Evolutionary conservation across 2,888 invertebrate genomes (phyloP), one percentile per base, ranked within the genome.

Genomic region (Dromius quadrimaculatus): DNA sequence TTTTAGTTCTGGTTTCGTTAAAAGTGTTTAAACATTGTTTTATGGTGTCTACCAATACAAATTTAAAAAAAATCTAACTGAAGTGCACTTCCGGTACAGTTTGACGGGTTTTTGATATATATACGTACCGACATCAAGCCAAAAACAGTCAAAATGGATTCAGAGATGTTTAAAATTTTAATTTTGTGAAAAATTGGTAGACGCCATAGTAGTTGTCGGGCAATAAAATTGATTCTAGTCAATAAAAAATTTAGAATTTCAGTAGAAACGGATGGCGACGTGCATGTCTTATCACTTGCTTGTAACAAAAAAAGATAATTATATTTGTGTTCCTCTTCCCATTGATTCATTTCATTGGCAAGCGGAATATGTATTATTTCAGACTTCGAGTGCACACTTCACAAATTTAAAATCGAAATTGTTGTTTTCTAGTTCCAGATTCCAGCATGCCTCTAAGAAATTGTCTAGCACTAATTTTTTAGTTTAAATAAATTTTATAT

Each of bases 381-480:
- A n/a, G n/a, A n/a, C n/a, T n/a, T n/a, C n/a, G n/a, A n/a, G 43
- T 59, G 59, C 68, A 59, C 59, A 28, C 68, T 68, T 32, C 68
- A 68, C 68, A 57, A 28, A 22, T 9, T 41, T 34, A 41, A 22
- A 62, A 20, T 15, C 22, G 20, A 41, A 11, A 41, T 22, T 41
- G 36, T 59, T 62, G 57, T 59, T 57, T 68, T 68, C 32, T 57
- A 68, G 59, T 68, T 68, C 43, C 68, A 68, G 68, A 68, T 41
- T 65, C 59, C 68, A 68, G 68, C 68, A 68, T 68, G 68, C 59
- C 34, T 45, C 59, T 68, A 62, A 41, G 36, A 54, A 61, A 61
- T 23, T 61, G 50, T 66, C 23, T 54, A 50, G 54, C 54, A 54
- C 54, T 66, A 66, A 66, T 65, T 34, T 36, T 47, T 65, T 50